These are phyloP conservation scores for Ictidomys tridecemlineatus DNA, from an alignment of 2,113 vertebrate genomes.

Conservation along the genomic window DNA sequence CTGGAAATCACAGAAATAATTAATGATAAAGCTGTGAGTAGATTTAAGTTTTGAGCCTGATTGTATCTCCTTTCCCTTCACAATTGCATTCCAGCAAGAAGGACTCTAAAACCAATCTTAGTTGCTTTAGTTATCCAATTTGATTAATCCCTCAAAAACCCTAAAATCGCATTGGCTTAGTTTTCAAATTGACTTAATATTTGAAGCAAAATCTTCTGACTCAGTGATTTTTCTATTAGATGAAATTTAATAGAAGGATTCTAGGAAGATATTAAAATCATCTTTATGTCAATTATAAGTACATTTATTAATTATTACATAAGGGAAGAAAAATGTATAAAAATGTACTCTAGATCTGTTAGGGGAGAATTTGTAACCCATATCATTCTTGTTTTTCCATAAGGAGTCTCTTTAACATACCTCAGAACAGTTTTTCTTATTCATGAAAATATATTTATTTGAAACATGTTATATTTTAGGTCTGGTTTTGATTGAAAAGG, in stretches of 20 bases:
- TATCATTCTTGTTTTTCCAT: not conserved
- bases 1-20: constrained; percentile 45
- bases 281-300: not conserved
- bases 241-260: not conserved
- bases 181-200: constrained; percentile 34
- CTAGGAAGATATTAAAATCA: not conserved
- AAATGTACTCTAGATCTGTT: not conserved
- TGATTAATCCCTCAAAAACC: constrained; percentile 48
- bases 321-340: not conserved
- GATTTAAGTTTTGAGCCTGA: not conserved
- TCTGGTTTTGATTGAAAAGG: not conserved
- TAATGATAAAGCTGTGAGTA: not conserved
- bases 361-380: not conserved
- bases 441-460: no score
- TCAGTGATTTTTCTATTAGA: not conserved
- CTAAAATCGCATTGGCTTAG: constrained; percentile 53
- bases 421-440: not conserved
- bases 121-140: constrained; percentile 34
- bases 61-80: not conserved
- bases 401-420: not conserved
- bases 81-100: not conserved
- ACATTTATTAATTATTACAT: not conserved
- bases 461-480: no score
- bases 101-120: constrained; percentile 9
- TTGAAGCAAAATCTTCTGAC: constrained; percentile 11